Evolutionary conservation across 2,888 invertebrate species (phyloP).

Genomic region (Holacanthella duospinosa): DNA sequence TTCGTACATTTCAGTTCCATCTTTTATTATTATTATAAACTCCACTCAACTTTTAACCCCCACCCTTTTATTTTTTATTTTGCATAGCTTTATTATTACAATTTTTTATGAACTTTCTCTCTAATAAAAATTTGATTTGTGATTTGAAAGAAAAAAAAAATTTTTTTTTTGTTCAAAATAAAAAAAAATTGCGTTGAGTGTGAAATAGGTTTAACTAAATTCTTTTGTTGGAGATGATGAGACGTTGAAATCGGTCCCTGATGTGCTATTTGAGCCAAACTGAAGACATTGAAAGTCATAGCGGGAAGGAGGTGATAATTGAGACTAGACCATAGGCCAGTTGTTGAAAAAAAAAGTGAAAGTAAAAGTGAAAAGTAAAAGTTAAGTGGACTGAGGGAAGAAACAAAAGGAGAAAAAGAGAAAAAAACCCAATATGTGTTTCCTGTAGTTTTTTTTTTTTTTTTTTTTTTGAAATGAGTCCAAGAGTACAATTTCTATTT

Average conservation of each 20-base stretch:
- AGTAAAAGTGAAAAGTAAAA: constrained; percentile 10
- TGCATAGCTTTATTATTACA: no score
- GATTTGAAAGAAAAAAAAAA: background rate
- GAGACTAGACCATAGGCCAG: background rate
- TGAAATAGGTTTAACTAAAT: no score
- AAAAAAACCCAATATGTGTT: background rate
- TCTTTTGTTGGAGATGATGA: constrained; percentile 4
- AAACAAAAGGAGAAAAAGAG: background rate
- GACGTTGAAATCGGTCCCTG: background rate
- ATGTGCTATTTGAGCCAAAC: background rate
- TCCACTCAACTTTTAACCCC: no score
- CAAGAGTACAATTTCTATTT: background rate
- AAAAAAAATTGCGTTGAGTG: no score
- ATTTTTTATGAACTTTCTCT: background rate
- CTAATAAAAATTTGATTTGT: background rate
- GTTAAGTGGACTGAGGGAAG: constrained; percentile 7
- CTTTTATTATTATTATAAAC: no score
- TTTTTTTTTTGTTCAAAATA: no score
- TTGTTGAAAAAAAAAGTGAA: background rate
- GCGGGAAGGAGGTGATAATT: constrained; percentile 7
- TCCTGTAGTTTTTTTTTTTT: background rate
- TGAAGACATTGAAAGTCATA: background rate
- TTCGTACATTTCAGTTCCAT: no score
- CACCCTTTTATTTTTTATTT: no score
- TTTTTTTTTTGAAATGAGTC: background rate